Base-by-base conservation (phyloP, 2,888 invertebrate genomes). In the Phaonia tiefii region DNA sequence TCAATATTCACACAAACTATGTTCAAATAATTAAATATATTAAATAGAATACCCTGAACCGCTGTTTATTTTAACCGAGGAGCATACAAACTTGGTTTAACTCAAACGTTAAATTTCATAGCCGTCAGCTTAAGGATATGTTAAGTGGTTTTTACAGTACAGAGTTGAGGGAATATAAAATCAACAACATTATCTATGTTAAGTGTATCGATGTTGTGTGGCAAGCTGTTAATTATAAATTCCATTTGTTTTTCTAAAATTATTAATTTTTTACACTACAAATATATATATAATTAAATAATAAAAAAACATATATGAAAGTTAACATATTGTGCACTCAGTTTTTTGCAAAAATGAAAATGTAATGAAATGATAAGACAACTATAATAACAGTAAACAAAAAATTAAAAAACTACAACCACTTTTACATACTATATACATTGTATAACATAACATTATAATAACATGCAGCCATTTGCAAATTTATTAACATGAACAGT, bases 321-420 rank as follows among this genome's bases (percentile, higher is more conserved):
- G 81, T 81, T 81, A 81, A 81, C 81, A 81, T 81, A 72, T 73
- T 78, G 78, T 81, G 81, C 81, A 81, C 81, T 78, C 67, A 72
- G 67, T 80, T 80, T 67, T 63, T 71, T 69, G 71, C 25, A 71
- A 22, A 42, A 65, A 49, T 25, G 39, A 58, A 58, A 15, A 44
- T 15, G 54, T 54, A 54, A 25, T 54, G 54, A 54, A 51, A 51
- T 51, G 20, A 51, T 51, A 51, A 51, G 54, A 54, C 22, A 54
- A 54, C 49, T 49, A 20, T 20, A 49, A 46, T n/a, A 46, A 49
- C n/a, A 4, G 20, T 49, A 20, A 5, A 20, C 10, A 54, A 22
- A 54, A 22, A 25, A 54, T 13, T 17, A 54, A 25, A 15, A 49
- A 3, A 4, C 37, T 37, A 37, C 49, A 49, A n/a, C n/a, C n/a